Evolutionary conservation across 2,797 vertebrate species (phyloP).

Genomic region (Dromococcyx pavoninus): DNA sequence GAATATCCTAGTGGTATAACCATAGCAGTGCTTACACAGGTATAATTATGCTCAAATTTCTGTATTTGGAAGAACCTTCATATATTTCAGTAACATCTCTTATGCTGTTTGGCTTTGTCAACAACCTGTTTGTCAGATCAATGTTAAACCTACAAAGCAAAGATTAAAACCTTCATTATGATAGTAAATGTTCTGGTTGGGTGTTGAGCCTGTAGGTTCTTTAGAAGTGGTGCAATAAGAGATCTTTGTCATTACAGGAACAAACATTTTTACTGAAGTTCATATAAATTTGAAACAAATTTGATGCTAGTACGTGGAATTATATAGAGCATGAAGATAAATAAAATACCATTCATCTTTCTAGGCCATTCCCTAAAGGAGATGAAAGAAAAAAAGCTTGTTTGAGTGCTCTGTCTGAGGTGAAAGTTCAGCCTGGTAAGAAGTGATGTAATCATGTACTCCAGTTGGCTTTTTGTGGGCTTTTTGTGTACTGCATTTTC

Average conservation of each 20-base stretch:
- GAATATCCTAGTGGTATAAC: not conserved
- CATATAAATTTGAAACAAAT: not conserved
- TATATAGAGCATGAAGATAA: not conserved
- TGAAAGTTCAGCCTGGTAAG: conserved; percentile 95
- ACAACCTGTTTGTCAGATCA: not conserved
- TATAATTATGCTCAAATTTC: not conserved
- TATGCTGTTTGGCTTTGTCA: not conserved
- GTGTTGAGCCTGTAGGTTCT: not conserved
- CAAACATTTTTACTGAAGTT: not conserved
- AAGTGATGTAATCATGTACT: not conserved
- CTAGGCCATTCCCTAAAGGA: conserved; percentile 94
- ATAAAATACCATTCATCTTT: not conserved
- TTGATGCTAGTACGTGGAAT: not conserved
- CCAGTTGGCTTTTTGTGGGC: not conserved
- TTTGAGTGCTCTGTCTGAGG: conserved; percentile 91
- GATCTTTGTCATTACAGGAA: not conserved
- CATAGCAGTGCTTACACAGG: not conserved
- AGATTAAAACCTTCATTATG: not conserved
- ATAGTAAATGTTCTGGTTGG: not conserved
- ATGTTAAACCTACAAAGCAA: not conserved
- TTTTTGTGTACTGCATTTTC: not conserved
- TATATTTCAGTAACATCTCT: not conserved
- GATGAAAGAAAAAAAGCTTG: conserved; percentile 95
- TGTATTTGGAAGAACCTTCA: not conserved
- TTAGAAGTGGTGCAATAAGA: not conserved